These are phyloP conservation scores for Apamea anceps DNA, from an alignment of 2,888 invertebrate genomes.

Conservation along the genomic window DNA sequence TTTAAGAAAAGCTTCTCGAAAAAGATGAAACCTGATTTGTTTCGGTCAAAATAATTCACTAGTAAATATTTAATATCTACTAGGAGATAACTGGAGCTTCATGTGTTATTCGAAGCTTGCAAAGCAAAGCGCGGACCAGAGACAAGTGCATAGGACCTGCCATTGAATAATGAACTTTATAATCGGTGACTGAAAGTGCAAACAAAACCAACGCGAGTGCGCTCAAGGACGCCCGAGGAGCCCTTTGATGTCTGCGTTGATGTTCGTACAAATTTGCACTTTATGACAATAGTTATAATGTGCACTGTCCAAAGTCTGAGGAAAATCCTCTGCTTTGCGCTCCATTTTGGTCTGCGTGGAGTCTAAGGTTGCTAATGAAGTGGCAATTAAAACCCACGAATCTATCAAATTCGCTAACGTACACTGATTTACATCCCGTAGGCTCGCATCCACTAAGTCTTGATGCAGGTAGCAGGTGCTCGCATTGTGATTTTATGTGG, in stretches of 20 bases:
- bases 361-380: conserved; percentile 40
- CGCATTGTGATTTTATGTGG: background rate
- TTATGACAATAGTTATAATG: conserved; percentile 14
- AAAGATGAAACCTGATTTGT: background rate
- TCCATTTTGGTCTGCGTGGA: conserved; percentile 30
- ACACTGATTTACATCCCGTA: background rate
- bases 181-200: conserved; percentile 6
- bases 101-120: conserved; percentile 29
- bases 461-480: background rate
- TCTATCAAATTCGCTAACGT: conserved; percentile 36
- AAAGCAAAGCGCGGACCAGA: conserved; percentile 7
- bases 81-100: conserved; percentile 24
- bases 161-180: conserved; percentile 27
- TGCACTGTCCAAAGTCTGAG: background rate
- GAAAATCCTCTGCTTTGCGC: conserved; percentile 11
- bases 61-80: conserved; percentile 29
- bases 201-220: background rate
- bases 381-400: conserved; percentile 30
- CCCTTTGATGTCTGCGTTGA: conserved; percentile 36
- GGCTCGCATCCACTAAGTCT: background rate
- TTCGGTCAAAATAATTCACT: conserved; percentile 1
- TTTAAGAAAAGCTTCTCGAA: conserved; percentile 1
- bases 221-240: conserved; percentile 27
- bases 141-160: conserved; percentile 16
- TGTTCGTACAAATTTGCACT: conserved; percentile 19